A percentile compares a stretch with the other conserved stretches of the same genome.
Conservation (phyloP, 1,140 invertebrate species). For the Aphidius ervi region DNA sequence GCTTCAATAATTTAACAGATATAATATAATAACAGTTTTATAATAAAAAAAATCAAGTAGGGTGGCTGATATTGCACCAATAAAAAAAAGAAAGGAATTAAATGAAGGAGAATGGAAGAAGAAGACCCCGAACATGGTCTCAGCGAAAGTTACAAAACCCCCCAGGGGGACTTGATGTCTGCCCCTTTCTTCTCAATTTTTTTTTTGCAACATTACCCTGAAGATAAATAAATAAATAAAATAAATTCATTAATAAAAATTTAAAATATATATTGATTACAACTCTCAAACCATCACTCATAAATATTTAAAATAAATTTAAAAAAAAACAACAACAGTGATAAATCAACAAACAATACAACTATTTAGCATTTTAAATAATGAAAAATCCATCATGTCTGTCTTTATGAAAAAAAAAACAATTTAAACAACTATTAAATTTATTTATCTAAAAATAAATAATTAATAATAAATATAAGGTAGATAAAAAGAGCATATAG, state of each 20-base stretch:
- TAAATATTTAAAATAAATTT: no score
- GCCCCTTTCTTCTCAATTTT: constrained; percentile 15
- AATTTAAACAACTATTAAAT: no score
- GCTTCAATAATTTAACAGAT: no score
- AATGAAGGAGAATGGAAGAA: constrained; percentile 3
- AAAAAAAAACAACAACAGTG: no score
- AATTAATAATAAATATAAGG: neutral
- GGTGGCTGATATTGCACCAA: no score
- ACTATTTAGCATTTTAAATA: no score
- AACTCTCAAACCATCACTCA: no score
- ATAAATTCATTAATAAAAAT: no score
- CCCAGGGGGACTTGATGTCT: constrained; percentile 1
- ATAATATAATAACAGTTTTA: constrained; percentile 4
- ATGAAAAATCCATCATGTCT: no score
- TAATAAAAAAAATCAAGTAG: neutral
- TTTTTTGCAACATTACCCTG: constrained; percentile 8
- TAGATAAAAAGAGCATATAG: constrained; percentile 8
- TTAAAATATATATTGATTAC: no score
- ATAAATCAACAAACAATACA: no score
- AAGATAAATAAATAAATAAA: neutral
- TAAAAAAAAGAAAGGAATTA: constrained; percentile 1
- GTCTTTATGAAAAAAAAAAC: no score
- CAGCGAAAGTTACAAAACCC: constrained; percentile 20
- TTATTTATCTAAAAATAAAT: neutral
- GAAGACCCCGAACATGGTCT: constrained; percentile 19